phyloP scores from a whole-genome alignment of 2,113 vertebrate species.

The Mesocricetus auratus region DNA sequence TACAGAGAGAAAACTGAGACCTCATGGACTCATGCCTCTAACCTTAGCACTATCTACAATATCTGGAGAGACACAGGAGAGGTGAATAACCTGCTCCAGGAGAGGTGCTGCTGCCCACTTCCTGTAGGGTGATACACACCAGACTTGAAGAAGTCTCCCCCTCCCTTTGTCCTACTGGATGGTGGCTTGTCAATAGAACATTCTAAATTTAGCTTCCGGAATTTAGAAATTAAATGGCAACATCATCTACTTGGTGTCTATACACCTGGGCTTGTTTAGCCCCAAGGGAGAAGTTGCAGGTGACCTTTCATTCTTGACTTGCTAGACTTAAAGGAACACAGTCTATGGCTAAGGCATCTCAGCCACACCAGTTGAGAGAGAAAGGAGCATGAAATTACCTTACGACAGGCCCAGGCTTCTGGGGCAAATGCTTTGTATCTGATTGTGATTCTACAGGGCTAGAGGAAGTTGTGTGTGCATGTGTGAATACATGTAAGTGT shows the following conservation, averaged over 20 bases:
- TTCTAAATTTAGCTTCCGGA: slow-evolving; percentile 65
- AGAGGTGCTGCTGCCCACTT: slow-evolving; percentile 24
- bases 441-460: neutral
- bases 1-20: neutral
- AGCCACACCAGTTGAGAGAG: neutral
- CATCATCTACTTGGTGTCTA: slow-evolving; percentile 68
- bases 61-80: neutral
- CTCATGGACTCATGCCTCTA: neutral
- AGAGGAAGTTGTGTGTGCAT: neutral
- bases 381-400: neutral
- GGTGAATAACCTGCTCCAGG: neutral
- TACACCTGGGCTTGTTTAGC: slow-evolving; percentile 51
- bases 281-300: slow-evolving; percentile 37
- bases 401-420: neutral
- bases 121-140: neutral
- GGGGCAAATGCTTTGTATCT: neutral
- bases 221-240: slow-evolving; percentile 74
- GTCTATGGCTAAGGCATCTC: slow-evolving; percentile 26
- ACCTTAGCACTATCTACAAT: neutral
- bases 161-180: slow-evolving; percentile 23
- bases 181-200: slow-evolving; percentile 62
- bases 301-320: slow-evolving; percentile 46
- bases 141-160: neutral
- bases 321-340: slow-evolving; percentile 30
- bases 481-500: neutral